Evolutionary conservation across 2,888 invertebrate species (phyloP), one percentile per base, ranked within the genome.

Genomic region (Troilus luridus): DNA sequence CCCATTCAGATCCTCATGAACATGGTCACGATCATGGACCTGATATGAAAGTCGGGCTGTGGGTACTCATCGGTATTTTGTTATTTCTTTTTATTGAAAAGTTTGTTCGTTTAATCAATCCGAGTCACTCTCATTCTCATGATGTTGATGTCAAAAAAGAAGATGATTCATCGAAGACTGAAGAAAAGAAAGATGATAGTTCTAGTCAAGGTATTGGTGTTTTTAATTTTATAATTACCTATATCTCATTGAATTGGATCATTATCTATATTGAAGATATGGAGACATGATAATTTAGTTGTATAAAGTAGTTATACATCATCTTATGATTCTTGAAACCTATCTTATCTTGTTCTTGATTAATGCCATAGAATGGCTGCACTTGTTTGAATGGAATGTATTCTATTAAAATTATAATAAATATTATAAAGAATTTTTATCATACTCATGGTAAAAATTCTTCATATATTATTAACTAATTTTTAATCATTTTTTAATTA

Each of bases 11-110:
- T 90, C 88, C 94, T 17, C 93, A 94, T 91, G 95, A 94, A 91
- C 95, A 94, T 93, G 94, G 94, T 0, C 97, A 77, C 21, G 67
- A 89, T 41, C 88, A 90, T 72, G 88, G 91, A 11, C 88, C 97
- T 93, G 98, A 99, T 94, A 97, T 98, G 95, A 96, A 97, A 88
- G 98, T 99, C 21, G 99, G 99, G 0, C 95, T 99, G 85, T 98
- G 98, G 95, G 99, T 99, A 0, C 95, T 99, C 19, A 96, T 97
- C 72, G 99, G 99, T 81, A 99, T 99, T 94, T 90, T 93, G 12
- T 62, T 97, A 41, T 92, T 92, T 85, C 95, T 99, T 72, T 96
- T 97, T 62, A 98, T 99, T 0, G 99, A 99, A 94, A 99, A 99
- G 94, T 95, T 96, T 92, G 98, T 99, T 0, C 95, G 98, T 41